Evolutionary conservation across 2,888 invertebrate genomes (phyloP).

Genomic region (Eumacrocentrus americanus): DNA sequence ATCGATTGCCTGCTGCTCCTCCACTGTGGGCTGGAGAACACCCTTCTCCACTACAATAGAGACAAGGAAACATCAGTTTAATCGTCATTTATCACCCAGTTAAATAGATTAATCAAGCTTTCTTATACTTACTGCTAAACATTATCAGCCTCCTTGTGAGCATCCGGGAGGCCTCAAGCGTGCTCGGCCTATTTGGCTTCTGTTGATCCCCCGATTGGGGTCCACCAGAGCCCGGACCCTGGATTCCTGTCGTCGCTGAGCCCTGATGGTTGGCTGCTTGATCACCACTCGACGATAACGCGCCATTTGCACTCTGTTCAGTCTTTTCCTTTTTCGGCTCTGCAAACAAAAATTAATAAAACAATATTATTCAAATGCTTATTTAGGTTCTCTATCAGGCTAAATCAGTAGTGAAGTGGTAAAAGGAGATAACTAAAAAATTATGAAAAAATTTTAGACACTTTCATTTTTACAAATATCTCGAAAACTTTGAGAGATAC

Average conservation of each 20-base stretch:
- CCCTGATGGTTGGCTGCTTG: slow-evolving; percentile 46
- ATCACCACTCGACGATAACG: slow-evolving; percentile 69
- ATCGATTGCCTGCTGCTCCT: slow-evolving; percentile 55
- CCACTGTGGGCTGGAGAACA: slow-evolving; percentile 47
- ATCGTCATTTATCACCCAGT: too few relatives aligned
- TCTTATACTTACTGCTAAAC: slow-evolving; percentile 50
- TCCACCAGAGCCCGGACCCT: slow-evolving; percentile 42
- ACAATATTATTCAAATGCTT: slow-evolving; percentile 34
- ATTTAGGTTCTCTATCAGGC: too few relatives aligned
- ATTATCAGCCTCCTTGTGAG: slow-evolving; percentile 72
- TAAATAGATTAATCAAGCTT: not conserved
- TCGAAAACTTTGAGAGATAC: too few relatives aligned
- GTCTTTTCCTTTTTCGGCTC: slow-evolving; percentile 94
- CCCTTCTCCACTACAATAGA: slow-evolving; percentile 49
- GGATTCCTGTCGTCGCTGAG: slow-evolving; percentile 54
- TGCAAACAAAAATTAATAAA: slow-evolving; percentile 64
- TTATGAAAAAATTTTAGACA: too few relatives aligned
- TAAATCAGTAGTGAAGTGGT: too few relatives aligned
- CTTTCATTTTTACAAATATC: too few relatives aligned
- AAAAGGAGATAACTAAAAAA: too few relatives aligned
- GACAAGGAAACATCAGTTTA: slow-evolving; percentile 1
- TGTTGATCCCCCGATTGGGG: slow-evolving; percentile 59
- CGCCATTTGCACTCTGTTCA: slow-evolving; percentile 71
- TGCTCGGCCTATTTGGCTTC: slow-evolving; percentile 80
- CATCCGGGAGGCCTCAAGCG: slow-evolving; percentile 70